phyloP scores from a whole-genome alignment of 2,113 vertebrate species.

The Catagonus wagneri region DNA sequence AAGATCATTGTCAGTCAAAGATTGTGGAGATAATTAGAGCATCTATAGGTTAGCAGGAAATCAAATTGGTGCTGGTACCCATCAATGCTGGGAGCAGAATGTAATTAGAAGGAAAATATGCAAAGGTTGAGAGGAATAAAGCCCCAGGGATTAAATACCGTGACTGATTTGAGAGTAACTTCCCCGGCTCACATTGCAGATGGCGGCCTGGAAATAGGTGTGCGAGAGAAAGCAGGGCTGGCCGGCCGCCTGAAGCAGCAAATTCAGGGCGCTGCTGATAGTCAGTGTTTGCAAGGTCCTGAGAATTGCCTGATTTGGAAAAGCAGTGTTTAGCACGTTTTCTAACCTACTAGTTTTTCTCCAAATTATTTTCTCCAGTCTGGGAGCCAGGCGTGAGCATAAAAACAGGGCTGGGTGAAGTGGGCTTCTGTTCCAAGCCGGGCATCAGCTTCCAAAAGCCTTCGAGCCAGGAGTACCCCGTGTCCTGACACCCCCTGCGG shows the following conservation, averaged over 20 bases:
- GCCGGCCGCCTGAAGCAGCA: not conserved
- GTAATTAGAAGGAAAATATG: conserved; percentile 60
- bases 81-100: not conserved
- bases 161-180: conserved; percentile 43
- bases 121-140: not conserved
- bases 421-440: not conserved
- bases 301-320: not conserved
- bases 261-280: not conserved
- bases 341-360: not conserved
- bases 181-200: conserved; percentile 25
- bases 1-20: conserved; percentile 76
- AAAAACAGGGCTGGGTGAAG: not conserved
- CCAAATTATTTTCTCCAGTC: not conserved
- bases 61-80: conserved; percentile 55
- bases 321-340: not conserved
- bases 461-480: accelerated
- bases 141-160: conserved; percentile 2
- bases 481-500: accelerated
- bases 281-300: accelerated
- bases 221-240: accelerated
- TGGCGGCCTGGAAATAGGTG: not conserved
- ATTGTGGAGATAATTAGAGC: conserved; percentile 77
- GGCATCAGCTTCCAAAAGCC: not conserved
- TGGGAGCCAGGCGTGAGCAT: not conserved
- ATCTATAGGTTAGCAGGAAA: conserved; percentile 73